phyloP scores from a whole-genome alignment of 2,888 invertebrate species.

The Acrocyrtus sp. region DNA sequence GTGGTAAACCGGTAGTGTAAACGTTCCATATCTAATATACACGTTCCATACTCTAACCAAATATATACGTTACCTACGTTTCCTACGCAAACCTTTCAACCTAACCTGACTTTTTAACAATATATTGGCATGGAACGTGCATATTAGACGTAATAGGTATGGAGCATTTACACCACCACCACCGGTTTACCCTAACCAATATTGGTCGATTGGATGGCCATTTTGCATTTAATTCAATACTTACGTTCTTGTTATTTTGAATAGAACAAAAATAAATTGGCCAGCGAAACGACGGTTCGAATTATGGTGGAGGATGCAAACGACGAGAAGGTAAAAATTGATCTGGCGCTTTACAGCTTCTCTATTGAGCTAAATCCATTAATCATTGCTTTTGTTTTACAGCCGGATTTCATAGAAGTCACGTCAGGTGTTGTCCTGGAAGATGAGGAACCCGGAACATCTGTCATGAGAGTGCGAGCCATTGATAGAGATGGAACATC shows the following conservation, averaged over 20 bases:
- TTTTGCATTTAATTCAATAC: no score
- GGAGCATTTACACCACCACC: no score
- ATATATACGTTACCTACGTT: neutral
- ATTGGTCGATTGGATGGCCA: no score
- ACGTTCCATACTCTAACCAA: neutral
- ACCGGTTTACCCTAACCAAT: no score
- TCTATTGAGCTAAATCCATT: no score
- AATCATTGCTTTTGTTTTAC: neutral
- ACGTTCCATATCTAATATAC: neutral
- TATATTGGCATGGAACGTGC: no score
- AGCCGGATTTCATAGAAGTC: slow-evolving; percentile 83
- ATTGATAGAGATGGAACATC: slow-evolving; percentile 87
- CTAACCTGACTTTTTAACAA: no score
- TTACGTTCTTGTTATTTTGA: no score
- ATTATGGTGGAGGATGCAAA: slow-evolving; percentile 88
- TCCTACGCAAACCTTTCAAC: no score
- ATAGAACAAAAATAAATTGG: slow-evolving; percentile 83
- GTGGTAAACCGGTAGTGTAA: neutral
- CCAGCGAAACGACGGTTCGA: slow-evolving; percentile 80
- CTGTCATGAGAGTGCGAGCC: slow-evolving; percentile 87
- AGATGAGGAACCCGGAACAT: slow-evolving; percentile 84
- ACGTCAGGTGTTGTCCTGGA: slow-evolving; percentile 84
- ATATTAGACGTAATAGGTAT: no score
- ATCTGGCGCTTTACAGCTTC: no score
- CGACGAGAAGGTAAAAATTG: slow-evolving; percentile 82